These are phyloP conservation scores for Oncorhynchus keta DNA, from an alignment of 2,113 vertebrate species.

Conservation along the genomic window DNA sequence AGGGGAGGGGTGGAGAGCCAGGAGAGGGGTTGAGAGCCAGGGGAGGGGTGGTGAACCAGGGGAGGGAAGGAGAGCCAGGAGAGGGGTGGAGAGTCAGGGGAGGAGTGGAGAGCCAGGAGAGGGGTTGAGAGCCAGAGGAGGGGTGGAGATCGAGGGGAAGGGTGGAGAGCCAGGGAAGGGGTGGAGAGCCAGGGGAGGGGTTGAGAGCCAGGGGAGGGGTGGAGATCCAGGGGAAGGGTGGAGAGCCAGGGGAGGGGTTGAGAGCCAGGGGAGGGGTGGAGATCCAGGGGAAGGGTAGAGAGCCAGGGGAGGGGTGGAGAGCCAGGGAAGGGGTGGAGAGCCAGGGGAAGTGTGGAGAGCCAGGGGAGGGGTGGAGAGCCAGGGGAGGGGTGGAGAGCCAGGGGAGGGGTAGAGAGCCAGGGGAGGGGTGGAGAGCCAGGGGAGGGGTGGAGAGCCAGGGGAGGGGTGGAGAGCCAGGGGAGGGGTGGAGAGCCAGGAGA, in stretches of 20 bases:
- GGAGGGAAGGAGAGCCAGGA: slow-evolving; percentile 11
- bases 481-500: slow-evolving; percentile 31
- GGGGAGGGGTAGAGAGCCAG: slow-evolving; percentile 42
- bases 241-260: no score
- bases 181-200: no score
- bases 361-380: not conserved
- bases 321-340: not conserved
- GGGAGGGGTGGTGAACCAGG: no score
- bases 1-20: no score
- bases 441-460: slow-evolving; percentile 39
- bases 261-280: not conserved
- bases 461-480: slow-evolving; percentile 17
- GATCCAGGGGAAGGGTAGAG: not conserved
- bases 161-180: not conserved
- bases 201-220: slow-evolving; percentile 10
- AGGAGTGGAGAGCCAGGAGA: slow-evolving; percentile 40
- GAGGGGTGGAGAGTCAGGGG: slow-evolving; percentile 27
- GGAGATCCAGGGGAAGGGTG: slow-evolving; percentile 5
- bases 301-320: not conserved
- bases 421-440: slow-evolving; percentile 10
- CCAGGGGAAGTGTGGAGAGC: no score
- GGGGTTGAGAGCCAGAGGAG: slow-evolving; percentile 25
- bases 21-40: no score
- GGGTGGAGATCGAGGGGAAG: no score
- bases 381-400: not conserved